phyloP scores from a whole-genome alignment of 2,797 vertebrate genomes.

The Choloepus didactylus region DNA sequence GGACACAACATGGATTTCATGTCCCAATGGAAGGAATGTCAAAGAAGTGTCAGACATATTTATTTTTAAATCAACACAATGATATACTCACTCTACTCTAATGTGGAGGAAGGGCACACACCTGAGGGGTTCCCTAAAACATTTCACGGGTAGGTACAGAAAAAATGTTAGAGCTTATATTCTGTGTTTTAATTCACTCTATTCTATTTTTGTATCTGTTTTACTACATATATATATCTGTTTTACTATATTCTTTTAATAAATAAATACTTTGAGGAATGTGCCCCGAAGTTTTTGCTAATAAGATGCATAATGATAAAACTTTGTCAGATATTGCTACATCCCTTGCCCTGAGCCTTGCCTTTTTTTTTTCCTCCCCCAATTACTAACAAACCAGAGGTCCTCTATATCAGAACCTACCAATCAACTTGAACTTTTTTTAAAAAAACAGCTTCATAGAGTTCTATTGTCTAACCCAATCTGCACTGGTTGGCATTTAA shows the following conservation, averaged over 20 bases:
- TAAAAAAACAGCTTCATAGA: background rate
- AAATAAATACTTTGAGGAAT: background rate
- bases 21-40: background rate
- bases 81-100: background rate
- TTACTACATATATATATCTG: background rate
- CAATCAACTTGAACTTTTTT: background rate
- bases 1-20: background rate
- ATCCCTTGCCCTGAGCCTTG: background rate
- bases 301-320: background rate
- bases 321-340: background rate
- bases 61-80: background rate
- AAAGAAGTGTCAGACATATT: background rate
- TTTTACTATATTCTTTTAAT: background rate
- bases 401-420: background rate
- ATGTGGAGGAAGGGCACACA: background rate
- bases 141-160: no score
- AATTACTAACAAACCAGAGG: background rate
- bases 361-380: background rate
- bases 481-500: background rate
- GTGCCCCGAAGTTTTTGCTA: background rate
- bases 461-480: background rate
- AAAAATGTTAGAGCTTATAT: background rate
- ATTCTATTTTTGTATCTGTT: background rate
- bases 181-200: background rate
- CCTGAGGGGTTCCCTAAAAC: background rate